Evolutionary conservation across 2,888 invertebrate species (phyloP).

Genomic region (Oligia fasciuncula): DNA sequence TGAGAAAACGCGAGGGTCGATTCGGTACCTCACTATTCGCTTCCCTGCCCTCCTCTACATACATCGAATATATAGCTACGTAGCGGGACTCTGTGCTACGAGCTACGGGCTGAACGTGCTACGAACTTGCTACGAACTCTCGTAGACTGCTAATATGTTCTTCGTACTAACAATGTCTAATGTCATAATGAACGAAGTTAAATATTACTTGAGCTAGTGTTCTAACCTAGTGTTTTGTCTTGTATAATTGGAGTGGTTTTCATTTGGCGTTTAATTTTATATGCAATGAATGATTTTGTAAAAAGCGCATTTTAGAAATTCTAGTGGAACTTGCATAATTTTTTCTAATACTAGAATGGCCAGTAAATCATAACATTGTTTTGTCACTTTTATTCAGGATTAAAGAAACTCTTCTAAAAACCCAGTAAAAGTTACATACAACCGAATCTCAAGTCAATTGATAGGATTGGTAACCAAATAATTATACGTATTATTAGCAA

Average conservation of each 20-base stretch:
- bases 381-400: background rate
- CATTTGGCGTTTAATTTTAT: background rate
- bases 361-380: background rate
- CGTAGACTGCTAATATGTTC: conserved; percentile 64
- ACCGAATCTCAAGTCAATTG: background rate
- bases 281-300: background rate
- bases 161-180: conserved; percentile 54
- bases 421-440: background rate
- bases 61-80: conserved; percentile 63
- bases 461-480: background rate
- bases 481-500: background rate
- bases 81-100: conserved; percentile 61
- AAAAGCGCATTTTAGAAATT: background rate
- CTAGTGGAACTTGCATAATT: background rate
- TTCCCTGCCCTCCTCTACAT: conserved; percentile 77
- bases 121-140: conserved; percentile 68
- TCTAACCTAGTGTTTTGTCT: conserved; percentile 17
- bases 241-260: conserved; percentile 2
- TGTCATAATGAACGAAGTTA: conserved; percentile 61
- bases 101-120: conserved; percentile 63
- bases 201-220: conserved; percentile 42
- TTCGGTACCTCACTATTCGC: conserved; percentile 86
- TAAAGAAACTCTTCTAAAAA: background rate
- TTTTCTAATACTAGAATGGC: background rate
- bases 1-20: conserved; percentile 90